A percentile compares a stretch with the other conserved stretches of the same genome.
phyloP scores from a whole-genome alignment of 2,888 invertebrate genomes.

The Spodoptera littoralis region DNA sequence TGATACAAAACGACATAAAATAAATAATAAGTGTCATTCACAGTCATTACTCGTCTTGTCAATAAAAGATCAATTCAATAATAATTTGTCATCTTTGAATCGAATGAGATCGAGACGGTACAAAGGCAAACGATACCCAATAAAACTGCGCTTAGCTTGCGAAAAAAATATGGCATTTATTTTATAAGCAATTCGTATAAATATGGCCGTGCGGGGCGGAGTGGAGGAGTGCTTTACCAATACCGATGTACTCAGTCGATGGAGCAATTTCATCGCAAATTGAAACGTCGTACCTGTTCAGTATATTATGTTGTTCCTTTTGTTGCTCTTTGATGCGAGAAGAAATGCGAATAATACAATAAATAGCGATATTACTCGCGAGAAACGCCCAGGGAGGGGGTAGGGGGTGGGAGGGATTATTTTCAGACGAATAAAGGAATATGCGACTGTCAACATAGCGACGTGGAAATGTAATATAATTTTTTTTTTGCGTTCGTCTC shows the following conservation, averaged over 20 bases:
- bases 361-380: slow-evolving; percentile 69
- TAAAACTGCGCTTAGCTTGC: slow-evolving; percentile 23
- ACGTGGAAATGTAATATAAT: slow-evolving; percentile 53
- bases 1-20: slow-evolving; percentile 5
- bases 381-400: slow-evolving; percentile 56
- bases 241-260: slow-evolving; percentile 59
- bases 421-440: slow-evolving; percentile 54
- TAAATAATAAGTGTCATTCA: slow-evolving; percentile 2
- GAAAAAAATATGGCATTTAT: slow-evolving; percentile 48
- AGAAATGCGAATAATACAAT: slow-evolving; percentile 74
- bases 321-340: slow-evolving; percentile 75
- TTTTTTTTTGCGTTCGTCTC: slow-evolving; percentile 48
- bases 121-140: slow-evolving; percentile 28
- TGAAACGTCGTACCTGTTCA: slow-evolving; percentile 61
- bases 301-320: slow-evolving; percentile 61
- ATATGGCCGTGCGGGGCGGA: slow-evolving; percentile 47
- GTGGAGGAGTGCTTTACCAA: slow-evolving; percentile 54
- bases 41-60: slow-evolving; percentile 17
- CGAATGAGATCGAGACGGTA: slow-evolving; percentile 13
- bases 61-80: slow-evolving; percentile 16
- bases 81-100: slow-evolving; percentile 32
- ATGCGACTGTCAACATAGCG: slow-evolving; percentile 52
- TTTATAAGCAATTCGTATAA: slow-evolving; percentile 57
- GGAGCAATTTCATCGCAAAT: slow-evolving; percentile 68
- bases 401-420: slow-evolving; percentile 53